Evolutionary conservation across 2,113 vertebrate species (phyloP).

Genomic region (Mionectes macconnelli): DNA sequence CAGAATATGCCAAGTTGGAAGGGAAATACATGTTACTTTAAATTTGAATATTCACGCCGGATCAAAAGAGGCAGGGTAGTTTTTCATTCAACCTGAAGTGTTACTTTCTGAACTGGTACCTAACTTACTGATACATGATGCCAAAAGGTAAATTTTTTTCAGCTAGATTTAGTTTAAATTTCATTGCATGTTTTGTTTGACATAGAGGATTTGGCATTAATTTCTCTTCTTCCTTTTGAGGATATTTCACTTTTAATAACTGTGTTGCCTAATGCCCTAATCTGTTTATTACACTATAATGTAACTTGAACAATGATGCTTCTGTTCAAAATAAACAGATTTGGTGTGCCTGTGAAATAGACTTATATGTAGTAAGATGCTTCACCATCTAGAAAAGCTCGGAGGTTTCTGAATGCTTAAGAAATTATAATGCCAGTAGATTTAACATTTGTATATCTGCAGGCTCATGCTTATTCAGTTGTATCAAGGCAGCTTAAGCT

Average conservation of each 20-base stretch:
- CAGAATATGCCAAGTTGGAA: background rate
- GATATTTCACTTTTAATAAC: constrained; percentile 73
- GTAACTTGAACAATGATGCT: constrained; percentile 36
- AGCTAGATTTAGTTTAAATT: constrained; percentile 85
- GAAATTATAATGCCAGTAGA: constrained; percentile 66
- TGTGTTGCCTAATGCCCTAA: constrained; percentile 54
- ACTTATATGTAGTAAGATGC: constrained; percentile 22
- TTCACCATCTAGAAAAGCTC: constrained; percentile 52
- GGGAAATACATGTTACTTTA: constrained; percentile 69
- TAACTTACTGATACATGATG: constrained; percentile 71
- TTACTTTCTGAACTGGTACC: constrained; percentile 74
- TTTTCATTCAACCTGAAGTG: constrained; percentile 80
- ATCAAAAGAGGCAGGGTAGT: constrained; percentile 87
- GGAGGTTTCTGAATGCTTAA: constrained; percentile 64
- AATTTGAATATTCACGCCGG: constrained; percentile 83
- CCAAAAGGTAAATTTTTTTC: constrained; percentile 82
- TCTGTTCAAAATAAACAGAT: constrained; percentile 44
- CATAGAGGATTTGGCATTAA: constrained; percentile 33
- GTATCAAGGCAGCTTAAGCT: constrained; percentile 66
- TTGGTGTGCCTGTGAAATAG: constrained; percentile 41
- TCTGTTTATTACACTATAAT: constrained; percentile 59
- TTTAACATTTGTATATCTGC: constrained; percentile 69
- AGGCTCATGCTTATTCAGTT: constrained; percentile 67
- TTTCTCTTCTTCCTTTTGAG: constrained; percentile 47
- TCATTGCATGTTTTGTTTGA: constrained; percentile 72